phyloP scores from a whole-genome alignment of 2,113 vertebrate genomes.

The Gavialis gangeticus region DNA sequence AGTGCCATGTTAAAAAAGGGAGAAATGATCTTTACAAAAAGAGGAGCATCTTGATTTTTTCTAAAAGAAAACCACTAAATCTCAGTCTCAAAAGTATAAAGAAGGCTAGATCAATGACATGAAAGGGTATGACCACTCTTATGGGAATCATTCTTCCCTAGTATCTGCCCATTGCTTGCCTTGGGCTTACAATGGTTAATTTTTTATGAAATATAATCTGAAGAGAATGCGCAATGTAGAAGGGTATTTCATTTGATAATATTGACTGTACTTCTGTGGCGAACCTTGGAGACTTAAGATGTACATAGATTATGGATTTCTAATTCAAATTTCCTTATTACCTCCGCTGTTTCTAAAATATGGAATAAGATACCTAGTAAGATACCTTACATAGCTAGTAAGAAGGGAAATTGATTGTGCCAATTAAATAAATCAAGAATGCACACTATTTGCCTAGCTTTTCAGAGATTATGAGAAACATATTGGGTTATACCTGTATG shows the following conservation, averaged over 20 bases:
- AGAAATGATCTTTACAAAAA: background rate
- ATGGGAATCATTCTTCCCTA: background rate
- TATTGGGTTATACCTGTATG: background rate
- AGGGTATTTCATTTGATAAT: background rate
- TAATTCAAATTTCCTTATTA: background rate
- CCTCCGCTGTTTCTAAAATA: background rate
- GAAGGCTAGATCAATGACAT: background rate
- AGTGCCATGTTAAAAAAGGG: background rate
- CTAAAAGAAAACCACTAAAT: background rate
- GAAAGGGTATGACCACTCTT: background rate
- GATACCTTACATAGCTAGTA: background rate
- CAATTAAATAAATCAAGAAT: background rate
- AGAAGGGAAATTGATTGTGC: background rate
- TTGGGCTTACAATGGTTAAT: background rate
- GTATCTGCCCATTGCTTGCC: background rate
- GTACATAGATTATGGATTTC: background rate
- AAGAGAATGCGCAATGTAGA: background rate
- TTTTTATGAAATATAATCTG: background rate
- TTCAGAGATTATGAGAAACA: background rate
- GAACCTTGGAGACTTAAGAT: no score
- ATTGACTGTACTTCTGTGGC: background rate
- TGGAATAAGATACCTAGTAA: background rate
- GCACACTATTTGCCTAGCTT: background rate
- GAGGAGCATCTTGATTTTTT: background rate
- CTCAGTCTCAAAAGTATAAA: background rate